Evolutionary conservation across 2,797 vertebrate species (phyloP).

Genomic region (Syngnathus rostellatus): DNA sequence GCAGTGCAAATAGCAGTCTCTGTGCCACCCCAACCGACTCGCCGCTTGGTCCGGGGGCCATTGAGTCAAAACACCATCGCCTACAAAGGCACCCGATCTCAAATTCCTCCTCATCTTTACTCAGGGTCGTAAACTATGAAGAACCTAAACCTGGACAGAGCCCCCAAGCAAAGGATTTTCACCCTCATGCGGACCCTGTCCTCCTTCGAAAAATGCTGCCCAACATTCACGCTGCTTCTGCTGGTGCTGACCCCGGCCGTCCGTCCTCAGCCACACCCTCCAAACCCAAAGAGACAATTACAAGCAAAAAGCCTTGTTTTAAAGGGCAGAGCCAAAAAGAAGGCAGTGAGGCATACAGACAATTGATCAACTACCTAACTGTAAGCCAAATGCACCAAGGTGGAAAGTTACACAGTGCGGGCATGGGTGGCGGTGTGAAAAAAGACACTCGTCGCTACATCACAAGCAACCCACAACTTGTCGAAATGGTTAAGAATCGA

Average conservation of each 20-base stretch:
- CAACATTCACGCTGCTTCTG: constrained; percentile 76
- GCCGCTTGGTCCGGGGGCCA: constrained; percentile 69
- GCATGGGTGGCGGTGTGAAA: constrained; percentile 63
- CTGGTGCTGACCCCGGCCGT: constrained; percentile 75
- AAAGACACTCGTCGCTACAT: constrained; percentile 66
- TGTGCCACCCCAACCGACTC: constrained; percentile 83
- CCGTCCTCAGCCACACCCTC: constrained; percentile 73
- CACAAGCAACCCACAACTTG: constrained; percentile 63
- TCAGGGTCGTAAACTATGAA: constrained; percentile 57
- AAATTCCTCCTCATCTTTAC: constrained; percentile 65
- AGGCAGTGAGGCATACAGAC: constrained; percentile 67
- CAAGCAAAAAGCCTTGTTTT: constrained; percentile 66
- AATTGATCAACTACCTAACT: constrained; percentile 70
- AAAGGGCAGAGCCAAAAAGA: constrained; percentile 64
- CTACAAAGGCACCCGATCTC: constrained; percentile 67
- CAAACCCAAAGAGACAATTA: constrained; percentile 86
- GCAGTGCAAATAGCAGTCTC: constrained; percentile 78
- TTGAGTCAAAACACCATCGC: constrained; percentile 70
- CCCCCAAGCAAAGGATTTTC: constrained; percentile 77
- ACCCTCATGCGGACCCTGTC: constrained; percentile 80
- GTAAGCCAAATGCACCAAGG: constrained; percentile 73
- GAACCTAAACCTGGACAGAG: constrained; percentile 62
- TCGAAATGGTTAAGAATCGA: constrained; percentile 66
- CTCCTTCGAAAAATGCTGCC: constrained; percentile 87
- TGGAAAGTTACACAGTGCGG: constrained; percentile 65